A percentile compares a stretch with the other conserved stretches of the same genome.
Conservation (phyloP, 2,113 vertebrate genomes). For the Lethenteron camtschaticum region DNA sequence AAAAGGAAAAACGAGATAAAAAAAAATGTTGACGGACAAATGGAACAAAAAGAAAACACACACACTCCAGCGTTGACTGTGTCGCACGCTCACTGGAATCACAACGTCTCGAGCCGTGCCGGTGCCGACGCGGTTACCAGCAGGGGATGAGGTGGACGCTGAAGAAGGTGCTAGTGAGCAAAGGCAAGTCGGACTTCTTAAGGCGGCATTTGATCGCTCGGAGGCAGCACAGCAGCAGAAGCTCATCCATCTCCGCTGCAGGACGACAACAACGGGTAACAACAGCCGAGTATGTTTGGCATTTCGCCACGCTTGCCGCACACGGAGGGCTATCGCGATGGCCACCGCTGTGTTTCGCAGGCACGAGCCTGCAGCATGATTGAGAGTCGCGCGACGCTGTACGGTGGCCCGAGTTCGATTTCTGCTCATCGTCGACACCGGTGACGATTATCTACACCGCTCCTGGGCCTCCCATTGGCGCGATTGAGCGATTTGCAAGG, state of each 20-base stretch:
- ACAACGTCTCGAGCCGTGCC: not conserved
- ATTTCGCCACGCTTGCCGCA: too few relatives aligned
- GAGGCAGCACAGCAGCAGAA: slow-evolving; percentile 61
- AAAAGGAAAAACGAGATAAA: slow-evolving; percentile 1
- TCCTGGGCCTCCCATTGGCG: too few relatives aligned
- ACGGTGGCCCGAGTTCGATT: too few relatives aligned
- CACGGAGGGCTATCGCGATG: too few relatives aligned
- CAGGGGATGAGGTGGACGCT: slow-evolving; percentile 71
- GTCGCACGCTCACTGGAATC: not conserved
- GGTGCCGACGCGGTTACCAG: slow-evolving; percentile 35
- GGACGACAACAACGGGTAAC: slow-evolving; percentile 8
- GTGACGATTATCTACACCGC: too few relatives aligned
- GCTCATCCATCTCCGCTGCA: slow-evolving; percentile 64
- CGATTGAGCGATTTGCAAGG: too few relatives aligned
- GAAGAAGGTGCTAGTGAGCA: slow-evolving; percentile 70
- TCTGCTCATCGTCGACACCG: too few relatives aligned
- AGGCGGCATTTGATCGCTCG: slow-evolving; percentile 68
- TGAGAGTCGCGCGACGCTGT: too few relatives aligned
- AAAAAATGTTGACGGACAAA: not conserved
- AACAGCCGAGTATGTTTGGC: too few relatives aligned
- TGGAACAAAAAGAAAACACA: not conserved
- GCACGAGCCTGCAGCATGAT: too few relatives aligned
- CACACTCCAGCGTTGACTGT: not conserved
- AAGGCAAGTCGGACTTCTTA: slow-evolving; percentile 72
- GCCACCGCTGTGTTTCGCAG: too few relatives aligned